Percentiles rank a stretch among this genome's conserved stretches.
These are phyloP conservation scores for Therioaphis trifolii DNA, from an alignment of 2,888 invertebrate genomes.

Conservation along the genomic window DNA sequence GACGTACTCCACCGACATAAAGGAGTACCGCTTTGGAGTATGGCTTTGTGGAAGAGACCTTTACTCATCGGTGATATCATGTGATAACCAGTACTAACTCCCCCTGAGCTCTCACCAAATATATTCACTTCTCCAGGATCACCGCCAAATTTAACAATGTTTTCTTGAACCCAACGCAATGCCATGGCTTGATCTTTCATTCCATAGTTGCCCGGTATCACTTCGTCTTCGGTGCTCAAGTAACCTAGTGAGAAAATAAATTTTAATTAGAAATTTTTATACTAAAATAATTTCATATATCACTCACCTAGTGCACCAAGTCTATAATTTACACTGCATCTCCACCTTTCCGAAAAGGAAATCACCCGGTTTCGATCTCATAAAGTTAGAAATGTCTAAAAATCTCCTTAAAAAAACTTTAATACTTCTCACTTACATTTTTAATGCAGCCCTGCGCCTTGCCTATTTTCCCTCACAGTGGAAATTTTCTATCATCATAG, in stretches of 20 bases:
- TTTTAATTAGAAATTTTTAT: conserved; percentile 67
- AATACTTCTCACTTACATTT: too few relatives aligned
- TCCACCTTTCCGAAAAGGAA: too few relatives aligned
- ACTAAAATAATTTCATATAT: not conserved
- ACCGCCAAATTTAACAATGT: conserved; percentile 60
- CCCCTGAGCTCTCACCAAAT: conserved; percentile 65
- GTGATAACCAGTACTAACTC: conserved; percentile 50
- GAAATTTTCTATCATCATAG: too few relatives aligned
- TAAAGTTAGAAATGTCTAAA: too few relatives aligned
- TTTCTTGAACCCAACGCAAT: conserved; percentile 62
- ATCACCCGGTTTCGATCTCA: too few relatives aligned
- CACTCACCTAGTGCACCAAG: conserved; percentile 69
- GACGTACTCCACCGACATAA: conserved; percentile 71
- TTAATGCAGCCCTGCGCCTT: too few relatives aligned
- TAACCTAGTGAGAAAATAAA: conserved; percentile 48
- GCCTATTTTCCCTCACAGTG: too few relatives aligned
- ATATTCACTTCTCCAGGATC: conserved; percentile 64
- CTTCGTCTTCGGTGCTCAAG: conserved; percentile 63
- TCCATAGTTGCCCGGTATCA: conserved; percentile 63
- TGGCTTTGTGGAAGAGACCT: too few relatives aligned
- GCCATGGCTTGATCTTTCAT: conserved; percentile 63
- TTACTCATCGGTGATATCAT: conserved; percentile 64
- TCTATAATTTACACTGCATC: conserved; percentile 69
- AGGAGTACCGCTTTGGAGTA: too few relatives aligned
- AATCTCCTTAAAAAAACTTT: too few relatives aligned